A percentile compares a stretch with the other conserved stretches of the same genome.
phyloP scores from a whole-genome alignment of 1,140 invertebrate genomes.

The Odontomachus brunneus region DNA sequence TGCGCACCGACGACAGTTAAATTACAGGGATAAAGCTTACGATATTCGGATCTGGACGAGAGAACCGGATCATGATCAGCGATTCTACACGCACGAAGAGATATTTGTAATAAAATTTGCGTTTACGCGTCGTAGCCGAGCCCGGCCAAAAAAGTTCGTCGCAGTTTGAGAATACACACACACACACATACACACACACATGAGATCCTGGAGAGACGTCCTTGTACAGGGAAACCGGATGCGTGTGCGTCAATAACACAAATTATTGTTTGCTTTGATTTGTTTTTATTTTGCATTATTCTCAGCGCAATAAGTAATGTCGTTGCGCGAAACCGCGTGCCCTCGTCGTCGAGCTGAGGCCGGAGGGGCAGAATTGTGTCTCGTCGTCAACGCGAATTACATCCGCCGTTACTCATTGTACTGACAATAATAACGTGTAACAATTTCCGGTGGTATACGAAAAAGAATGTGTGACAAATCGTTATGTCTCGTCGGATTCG shows the following conservation, averaged over 20 bases:
- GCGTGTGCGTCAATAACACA: slow-evolving; percentile 36
- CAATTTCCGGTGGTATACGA: slow-evolving; percentile 6
- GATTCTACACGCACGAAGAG: slow-evolving; percentile 60
- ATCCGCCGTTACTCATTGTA: slow-evolving; percentile 48
- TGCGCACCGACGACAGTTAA: slow-evolving; percentile 60
- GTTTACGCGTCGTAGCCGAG: slow-evolving; percentile 14
- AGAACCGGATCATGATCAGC: slow-evolving; percentile 62
- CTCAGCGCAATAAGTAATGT: slow-evolving; percentile 58
- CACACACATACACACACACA: too few relatives aligned
- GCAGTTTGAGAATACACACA: slow-evolving; percentile 30
- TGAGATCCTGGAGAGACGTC: background rate
- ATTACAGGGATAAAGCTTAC: slow-evolving; percentile 60
- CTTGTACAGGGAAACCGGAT: slow-evolving; percentile 15
- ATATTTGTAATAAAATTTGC: slow-evolving; percentile 60
- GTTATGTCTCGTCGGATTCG: slow-evolving; percentile 34
- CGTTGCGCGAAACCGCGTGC: background rate
- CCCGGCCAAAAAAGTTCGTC: slow-evolving; percentile 59
- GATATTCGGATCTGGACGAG: slow-evolving; percentile 65
- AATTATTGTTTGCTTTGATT: slow-evolving; percentile 43
- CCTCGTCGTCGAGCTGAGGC: background rate
- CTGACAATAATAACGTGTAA: slow-evolving; percentile 52
- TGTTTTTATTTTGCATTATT: slow-evolving; percentile 64
- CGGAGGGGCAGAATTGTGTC: background rate
- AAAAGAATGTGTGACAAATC: slow-evolving; percentile 46
- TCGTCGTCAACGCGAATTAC: background rate